Conservation (phyloP, 2,113 vertebrate genomes). For the Rhea pennata region DNA sequence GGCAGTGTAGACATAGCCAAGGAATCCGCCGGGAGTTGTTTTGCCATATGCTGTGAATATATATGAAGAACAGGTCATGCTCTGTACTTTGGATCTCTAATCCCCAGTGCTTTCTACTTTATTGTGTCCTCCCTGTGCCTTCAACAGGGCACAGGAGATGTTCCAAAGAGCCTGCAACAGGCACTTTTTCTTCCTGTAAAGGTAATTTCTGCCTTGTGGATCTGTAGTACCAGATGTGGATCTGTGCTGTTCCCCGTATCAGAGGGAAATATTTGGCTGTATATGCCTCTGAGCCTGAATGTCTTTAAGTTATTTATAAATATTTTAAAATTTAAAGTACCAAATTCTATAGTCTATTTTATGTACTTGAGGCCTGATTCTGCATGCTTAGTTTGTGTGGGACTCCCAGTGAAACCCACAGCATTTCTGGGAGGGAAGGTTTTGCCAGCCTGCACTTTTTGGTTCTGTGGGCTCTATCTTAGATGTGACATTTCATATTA, state of each 20-base stretch:
- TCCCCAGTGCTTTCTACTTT: not conserved
- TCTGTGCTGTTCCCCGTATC: not conserved
- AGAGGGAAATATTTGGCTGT: not conserved
- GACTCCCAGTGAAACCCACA: not conserved
- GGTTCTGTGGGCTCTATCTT: not conserved
- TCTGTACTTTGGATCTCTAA: not conserved
- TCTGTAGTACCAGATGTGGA: not conserved
- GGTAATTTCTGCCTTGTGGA: not conserved
- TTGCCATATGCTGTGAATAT: not conserved
- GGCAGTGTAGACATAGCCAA: rapidly evolving
- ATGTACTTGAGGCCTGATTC: not conserved
- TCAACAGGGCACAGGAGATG: not conserved
- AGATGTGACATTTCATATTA: not conserved
- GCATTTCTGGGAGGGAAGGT: not conserved
- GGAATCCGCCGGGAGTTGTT: not conserved
- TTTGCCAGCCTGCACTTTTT: not conserved
- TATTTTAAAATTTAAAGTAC: not conserved
- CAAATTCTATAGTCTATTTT: slow-evolving; percentile 13
- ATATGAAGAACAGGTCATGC: not conserved
- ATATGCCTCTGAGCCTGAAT: slow-evolving; percentile 22
- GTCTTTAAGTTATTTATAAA: slow-evolving; percentile 62
- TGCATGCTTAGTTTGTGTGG: not conserved
- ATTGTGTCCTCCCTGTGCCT: not conserved
- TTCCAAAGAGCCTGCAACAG: not conserved
- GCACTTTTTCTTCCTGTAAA: not conserved